phyloP scores from a whole-genome alignment of 2,888 invertebrate species.

The Philonicus albiceps region DNA sequence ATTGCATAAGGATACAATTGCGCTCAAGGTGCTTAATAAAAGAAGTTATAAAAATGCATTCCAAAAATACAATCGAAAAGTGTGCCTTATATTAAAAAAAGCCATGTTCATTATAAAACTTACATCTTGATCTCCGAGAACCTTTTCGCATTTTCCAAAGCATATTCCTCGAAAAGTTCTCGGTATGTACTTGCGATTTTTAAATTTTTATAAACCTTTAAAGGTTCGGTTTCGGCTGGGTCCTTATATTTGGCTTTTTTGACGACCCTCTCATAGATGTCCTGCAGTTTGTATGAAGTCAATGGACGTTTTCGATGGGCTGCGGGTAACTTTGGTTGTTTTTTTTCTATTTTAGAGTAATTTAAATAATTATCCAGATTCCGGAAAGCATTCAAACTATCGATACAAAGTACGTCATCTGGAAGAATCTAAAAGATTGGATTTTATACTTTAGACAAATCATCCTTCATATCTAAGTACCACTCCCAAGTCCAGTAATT shows the following conservation, averaged over 20 bases:
- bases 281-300: slow-evolving; percentile 66
- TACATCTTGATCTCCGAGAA: slow-evolving; percentile 50
- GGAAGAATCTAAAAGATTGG: slow-evolving; percentile 59
- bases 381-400: slow-evolving; percentile 71
- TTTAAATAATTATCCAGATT: slow-evolving; percentile 64
- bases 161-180: slow-evolving; percentile 68
- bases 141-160: slow-evolving; percentile 56
- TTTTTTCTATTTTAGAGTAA: too few species aligned
- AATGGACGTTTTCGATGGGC: too few species aligned
- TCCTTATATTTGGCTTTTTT: slow-evolving; percentile 66
- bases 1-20: too few species aligned
- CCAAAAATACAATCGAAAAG: too few species aligned
- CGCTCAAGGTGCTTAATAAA: too few species aligned
- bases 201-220: slow-evolving; percentile 65
- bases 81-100: too few species aligned
- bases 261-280: slow-evolving; percentile 67
- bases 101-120: too few species aligned
- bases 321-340: too few species aligned
- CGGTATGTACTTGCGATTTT: slow-evolving; percentile 69
- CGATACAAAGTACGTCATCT: slow-evolving; percentile 70
- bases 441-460: slow-evolving; percentile 39
- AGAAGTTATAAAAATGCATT: too few species aligned
- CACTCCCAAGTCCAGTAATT: slow-evolving; percentile 66
- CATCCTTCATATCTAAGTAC: slow-evolving; percentile 51
- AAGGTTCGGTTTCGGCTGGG: slow-evolving; percentile 74